Conservation (phyloP, 2,797 vertebrate genomes). For the Bovichtus diacanthus region DNA sequence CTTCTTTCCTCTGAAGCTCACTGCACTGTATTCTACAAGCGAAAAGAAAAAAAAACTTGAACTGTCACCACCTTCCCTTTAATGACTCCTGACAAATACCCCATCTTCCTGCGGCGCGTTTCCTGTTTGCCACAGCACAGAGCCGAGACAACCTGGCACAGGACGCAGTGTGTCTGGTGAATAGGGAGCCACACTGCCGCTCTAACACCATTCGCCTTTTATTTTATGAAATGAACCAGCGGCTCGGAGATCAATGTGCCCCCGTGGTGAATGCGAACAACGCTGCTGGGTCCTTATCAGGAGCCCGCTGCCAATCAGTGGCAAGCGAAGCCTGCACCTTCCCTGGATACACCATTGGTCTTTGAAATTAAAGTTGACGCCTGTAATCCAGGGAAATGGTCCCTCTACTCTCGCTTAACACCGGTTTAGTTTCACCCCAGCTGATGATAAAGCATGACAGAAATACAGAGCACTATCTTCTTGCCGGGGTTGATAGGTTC, state of each 20-base stretch:
- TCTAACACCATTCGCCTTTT: constrained; percentile 71
- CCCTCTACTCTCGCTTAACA: constrained; percentile 85
- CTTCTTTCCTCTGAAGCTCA: constrained; percentile 53
- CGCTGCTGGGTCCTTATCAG: constrained; percentile 77
- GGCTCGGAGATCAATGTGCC: constrained; percentile 82
- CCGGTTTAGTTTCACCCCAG: constrained; percentile 89
- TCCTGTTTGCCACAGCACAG: constrained; percentile 70
- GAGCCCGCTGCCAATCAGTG: constrained; percentile 84
- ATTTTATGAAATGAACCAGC: constrained; percentile 83
- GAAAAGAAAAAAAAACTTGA: constrained; percentile 78
- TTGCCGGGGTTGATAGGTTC: constrained; percentile 83
- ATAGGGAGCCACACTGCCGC: constrained; percentile 62
- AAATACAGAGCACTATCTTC: constrained; percentile 87
- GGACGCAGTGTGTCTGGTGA: constrained; percentile 64
- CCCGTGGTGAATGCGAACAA: constrained; percentile 79
- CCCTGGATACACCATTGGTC: constrained; percentile 89
- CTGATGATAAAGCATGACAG: constrained; percentile 89
- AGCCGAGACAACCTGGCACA: constrained; percentile 66
- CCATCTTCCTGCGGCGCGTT: constrained; percentile 71
- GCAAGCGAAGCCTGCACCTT: constrained; percentile 84
- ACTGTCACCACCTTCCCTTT: constrained; percentile 76
- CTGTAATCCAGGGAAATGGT: constrained; percentile 88
- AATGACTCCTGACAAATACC: constrained; percentile 81
- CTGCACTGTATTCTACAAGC: constrained; percentile 44
- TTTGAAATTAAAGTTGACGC: constrained; percentile 91